Evolutionary conservation across 2,888 invertebrate genomes (phyloP), one percentile per base, ranked within the genome.

Genomic region (Tigriopus californicus): DNA sequence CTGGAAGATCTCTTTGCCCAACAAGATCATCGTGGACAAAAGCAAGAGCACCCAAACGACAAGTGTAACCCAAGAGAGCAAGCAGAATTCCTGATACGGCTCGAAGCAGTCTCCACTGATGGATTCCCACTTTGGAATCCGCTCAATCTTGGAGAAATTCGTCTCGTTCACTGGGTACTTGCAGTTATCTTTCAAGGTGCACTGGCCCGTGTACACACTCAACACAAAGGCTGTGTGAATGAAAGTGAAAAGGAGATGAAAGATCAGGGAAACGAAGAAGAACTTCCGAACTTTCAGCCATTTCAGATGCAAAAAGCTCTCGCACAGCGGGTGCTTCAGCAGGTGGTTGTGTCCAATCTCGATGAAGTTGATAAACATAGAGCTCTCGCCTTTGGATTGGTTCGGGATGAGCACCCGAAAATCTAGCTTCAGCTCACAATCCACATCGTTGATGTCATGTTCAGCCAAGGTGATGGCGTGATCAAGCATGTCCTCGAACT

Each of bases 401-500:
- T 76, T 71, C 56, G 82, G 79, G 47, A 87, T 70, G 61, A 88
- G 78, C 66, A 83, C 83, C 65, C 86, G 79, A 65, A 78, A 79
- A 67, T 82, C 81, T 56, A 82, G 68, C 68, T 80, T 82, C 1
- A 87, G 75, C 69, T 87, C 86, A 66, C 87, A 87, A 67, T 88
- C 87, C 0, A 85, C 83, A 65, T 88, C 87, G 0, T 85, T 85
- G 24, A 87, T 75, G 68, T 88, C 87, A 66, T 87, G 85, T 66
- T 87, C 86, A 66, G 83, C 84, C 4, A 85, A 76, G 64, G 81
- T 80, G n/a, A 87, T 81, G 0, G 85, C 80, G 42, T 80, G 76
- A 65, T 86, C 85, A 49, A 87, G 76, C 67, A 83, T 82, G 52
- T 85, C 81, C 56, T 81, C 70, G 58, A 83, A 77, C 57, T 81